Base-by-base conservation (phyloP, 2,797 vertebrate species). In the Chiroxiphia lanceolata region DNA sequence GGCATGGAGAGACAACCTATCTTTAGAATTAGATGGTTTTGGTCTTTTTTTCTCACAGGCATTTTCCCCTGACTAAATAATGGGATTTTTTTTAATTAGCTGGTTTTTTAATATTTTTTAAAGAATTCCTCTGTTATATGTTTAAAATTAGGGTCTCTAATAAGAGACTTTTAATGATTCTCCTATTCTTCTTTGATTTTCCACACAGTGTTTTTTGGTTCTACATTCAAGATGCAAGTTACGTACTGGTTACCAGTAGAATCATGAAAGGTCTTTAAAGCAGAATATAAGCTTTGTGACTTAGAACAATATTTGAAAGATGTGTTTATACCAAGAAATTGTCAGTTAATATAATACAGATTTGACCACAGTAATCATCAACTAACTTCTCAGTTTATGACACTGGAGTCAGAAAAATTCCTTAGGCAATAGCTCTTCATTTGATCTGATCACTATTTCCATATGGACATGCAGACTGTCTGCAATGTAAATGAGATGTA, bases 311-410 rank as follows among this genome's bases (percentile, higher is more conserved):
- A 65, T 65, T 80, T 91, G 54, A 95, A 93, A 90, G 38, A 68
- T 86, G 25, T 47, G 12, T 86, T 94, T 80, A 57, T 74, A 33
- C 29, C 50, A 79, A 75, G 40, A 80, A 51, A 90, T 84, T 94
- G 29, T 61, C 83, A 80, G 75, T 67, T 74, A 89, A 86, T 92
- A 38, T 74, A 89, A 76, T 31, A 71, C 18, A 10, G 31, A 94
- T 90, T 89, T 94, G 83, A 74, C 67, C 74, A 53, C 53, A 71
- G 22, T 61, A 65, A 67, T 94, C 45, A 50, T 91, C 93, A 38
- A 86, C 29, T 93, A 82, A 82, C 40, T 95, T 86, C 48, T 71
- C 36, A 29, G 79, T 93, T 90, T 89, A 89, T 90, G 34, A 64
- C 61, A 72, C 4, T 48, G n/a, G 77, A 95, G 61, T 72, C 76